Evolutionary conservation across 2,113 vertebrate genomes (phyloP).

Genomic region (Rhinogobius similis): DNA sequence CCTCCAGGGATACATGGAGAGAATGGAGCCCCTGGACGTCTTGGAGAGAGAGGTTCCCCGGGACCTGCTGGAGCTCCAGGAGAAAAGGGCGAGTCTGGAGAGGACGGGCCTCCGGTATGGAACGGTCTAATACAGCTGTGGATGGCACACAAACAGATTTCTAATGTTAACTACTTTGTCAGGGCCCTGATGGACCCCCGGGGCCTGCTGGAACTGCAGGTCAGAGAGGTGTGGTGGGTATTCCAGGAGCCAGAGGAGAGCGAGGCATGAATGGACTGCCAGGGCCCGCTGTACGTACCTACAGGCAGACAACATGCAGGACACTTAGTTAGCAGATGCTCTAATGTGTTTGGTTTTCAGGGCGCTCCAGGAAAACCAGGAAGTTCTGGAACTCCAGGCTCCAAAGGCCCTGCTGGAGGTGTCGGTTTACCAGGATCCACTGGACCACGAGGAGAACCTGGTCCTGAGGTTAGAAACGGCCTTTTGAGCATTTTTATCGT

Average conservation of each 20-base stretch:
- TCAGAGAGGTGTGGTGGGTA: constrained; percentile 93
- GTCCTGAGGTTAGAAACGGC: constrained; percentile 83
- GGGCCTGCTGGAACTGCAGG: constrained; percentile 89
- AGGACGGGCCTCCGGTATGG: constrained; percentile 88
- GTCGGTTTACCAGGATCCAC: constrained; percentile 86
- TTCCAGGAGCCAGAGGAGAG: constrained; percentile 92
- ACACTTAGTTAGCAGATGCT: background rate
- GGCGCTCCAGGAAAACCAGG: constrained; percentile 93
- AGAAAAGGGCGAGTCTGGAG: constrained; percentile 93
- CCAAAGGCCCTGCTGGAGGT: constrained; percentile 86
- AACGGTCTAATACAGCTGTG: background rate
- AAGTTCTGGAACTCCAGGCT: constrained; percentile 81
- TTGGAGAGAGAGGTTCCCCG: constrained; percentile 85
- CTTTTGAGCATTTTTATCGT: background rate
- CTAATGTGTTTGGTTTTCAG: constrained; percentile 63
- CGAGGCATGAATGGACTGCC: constrained; percentile 90
- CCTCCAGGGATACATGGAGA: constrained; percentile 89
- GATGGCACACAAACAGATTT: background rate
- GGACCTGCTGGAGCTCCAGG: constrained; percentile 85
- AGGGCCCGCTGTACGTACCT: constrained; percentile 86
- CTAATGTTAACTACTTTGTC: constrained; percentile 2
- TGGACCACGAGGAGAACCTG: constrained; percentile 90
- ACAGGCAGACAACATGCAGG: background rate
- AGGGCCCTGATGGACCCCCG: constrained; percentile 94
- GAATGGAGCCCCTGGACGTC: constrained; percentile 82